These are phyloP conservation scores for Mycalesis mineus DNA, from an alignment of 2,888 invertebrate species.

Conservation along the genomic window DNA sequence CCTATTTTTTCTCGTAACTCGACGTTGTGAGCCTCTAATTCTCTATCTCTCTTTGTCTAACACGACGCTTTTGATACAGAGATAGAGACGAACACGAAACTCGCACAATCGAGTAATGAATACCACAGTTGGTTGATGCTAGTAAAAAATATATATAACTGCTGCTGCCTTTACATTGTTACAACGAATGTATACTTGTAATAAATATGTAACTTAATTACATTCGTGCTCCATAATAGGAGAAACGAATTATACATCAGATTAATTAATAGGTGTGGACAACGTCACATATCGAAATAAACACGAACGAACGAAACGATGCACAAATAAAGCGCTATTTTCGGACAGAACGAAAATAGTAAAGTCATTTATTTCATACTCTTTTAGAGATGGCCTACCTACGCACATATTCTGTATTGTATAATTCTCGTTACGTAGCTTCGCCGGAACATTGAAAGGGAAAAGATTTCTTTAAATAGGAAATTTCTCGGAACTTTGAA, in stretches of 20 bases:
- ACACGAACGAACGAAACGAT: slow-evolving; percentile 9
- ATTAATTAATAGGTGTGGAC: slow-evolving; percentile 11
- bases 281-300: slow-evolving; percentile 2
- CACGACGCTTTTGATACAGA: no score
- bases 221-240: neutral
- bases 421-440: neutral
- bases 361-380: neutral
- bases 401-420: slow-evolving; percentile 7
- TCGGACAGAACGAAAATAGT: slow-evolving; percentile 15
- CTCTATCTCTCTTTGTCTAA: no score
- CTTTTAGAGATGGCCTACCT: slow-evolving; percentile 7
- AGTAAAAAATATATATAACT: no score
- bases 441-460: no score
- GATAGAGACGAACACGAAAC: no score
- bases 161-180: no score
- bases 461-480: neutral
- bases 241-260: slow-evolving; percentile 3
- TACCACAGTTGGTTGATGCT: no score
- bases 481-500: neutral
- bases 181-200: neutral
- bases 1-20: no score
- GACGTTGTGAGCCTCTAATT: no score
- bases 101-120: no score
- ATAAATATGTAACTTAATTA: neutral
- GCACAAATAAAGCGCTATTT: slow-evolving; percentile 27